A percentile compares a stretch with the other conserved stretches of the same genome.
Conservation (phyloP, 1,140 invertebrate species). For the Holotrichia oblita region DNA sequence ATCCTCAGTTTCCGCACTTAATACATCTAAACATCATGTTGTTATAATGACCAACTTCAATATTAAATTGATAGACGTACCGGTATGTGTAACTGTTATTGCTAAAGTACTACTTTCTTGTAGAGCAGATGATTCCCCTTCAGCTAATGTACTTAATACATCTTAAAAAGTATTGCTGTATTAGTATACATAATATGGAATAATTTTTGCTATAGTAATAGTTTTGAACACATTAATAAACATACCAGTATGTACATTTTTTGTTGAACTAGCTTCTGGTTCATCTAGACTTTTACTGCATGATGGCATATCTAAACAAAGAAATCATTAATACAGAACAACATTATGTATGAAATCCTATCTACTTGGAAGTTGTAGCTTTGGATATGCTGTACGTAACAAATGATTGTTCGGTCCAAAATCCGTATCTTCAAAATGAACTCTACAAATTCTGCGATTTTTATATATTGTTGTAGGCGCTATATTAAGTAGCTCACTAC, state of each 20-base stretch:
- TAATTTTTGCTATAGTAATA: not conserved
- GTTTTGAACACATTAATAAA: not conserved
- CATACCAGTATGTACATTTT: not conserved
- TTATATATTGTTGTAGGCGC: not conserved
- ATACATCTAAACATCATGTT: too few species aligned
- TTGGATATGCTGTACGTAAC: constrained; percentile 19
- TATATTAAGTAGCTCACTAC: not conserved
- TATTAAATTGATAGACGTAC: too few species aligned
- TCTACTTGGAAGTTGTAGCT: not conserved
- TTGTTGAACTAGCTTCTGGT: not conserved
- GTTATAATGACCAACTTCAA: too few species aligned
- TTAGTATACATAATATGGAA: too few species aligned
- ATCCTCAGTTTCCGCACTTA: too few species aligned
- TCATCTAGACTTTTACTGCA: not conserved
- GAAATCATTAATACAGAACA: not conserved
- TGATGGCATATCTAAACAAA: not conserved
- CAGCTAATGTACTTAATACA: too few species aligned
- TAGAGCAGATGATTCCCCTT: too few species aligned
- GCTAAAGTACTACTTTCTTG: too few species aligned
- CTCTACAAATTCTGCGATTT: constrained; percentile 4
- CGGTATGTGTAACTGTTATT: too few species aligned
- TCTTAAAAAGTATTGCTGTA: too few species aligned
- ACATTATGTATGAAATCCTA: too few species aligned
- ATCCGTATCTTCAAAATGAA: constrained; percentile 2
- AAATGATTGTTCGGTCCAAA: constrained; percentile 4